A percentile compares a stretch with the other conserved stretches of the same genome.
Conservation (phyloP, 2,888 invertebrate genomes). For the Oscheius sp. region DNA sequence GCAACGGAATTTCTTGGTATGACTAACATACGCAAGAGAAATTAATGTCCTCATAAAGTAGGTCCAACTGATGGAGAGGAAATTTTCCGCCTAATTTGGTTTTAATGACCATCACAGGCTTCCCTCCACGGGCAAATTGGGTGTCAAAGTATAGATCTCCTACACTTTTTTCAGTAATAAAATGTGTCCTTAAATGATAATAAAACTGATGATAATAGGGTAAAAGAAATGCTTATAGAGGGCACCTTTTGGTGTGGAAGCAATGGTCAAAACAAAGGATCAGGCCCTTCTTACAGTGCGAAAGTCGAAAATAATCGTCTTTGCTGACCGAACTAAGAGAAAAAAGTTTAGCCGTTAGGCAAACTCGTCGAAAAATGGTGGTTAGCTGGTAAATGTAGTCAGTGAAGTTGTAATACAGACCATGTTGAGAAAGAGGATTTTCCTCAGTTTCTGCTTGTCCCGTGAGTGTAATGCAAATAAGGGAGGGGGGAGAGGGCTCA, state of each 20-base stretch:
- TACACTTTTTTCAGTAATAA: too few species aligned
- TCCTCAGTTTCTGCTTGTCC: not conserved
- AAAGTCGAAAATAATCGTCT: not conserved
- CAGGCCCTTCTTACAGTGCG: not conserved
- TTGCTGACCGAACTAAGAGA: not conserved
- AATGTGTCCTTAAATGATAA: too few species aligned
- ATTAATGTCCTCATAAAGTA: too few species aligned
- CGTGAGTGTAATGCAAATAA: constrained; percentile 15
- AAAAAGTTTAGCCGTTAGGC: not conserved
- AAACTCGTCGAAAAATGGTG: not conserved
- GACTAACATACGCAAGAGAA: too few species aligned
- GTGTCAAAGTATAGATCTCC: not conserved
- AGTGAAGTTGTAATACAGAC: too few species aligned
- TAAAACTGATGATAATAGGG: too few species aligned
- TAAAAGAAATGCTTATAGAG: too few species aligned
- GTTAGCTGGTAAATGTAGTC: too few species aligned
- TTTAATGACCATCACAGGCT: not conserved
- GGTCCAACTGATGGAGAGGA: not conserved
- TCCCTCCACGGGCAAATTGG: not conserved
- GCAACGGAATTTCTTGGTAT: too few species aligned
- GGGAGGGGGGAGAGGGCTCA: not conserved
- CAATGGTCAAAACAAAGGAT: constrained; percentile 8
- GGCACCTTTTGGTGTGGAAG: not conserved
- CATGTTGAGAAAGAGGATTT: too few species aligned
- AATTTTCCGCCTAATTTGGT: constrained; percentile 8